phyloP scores from a whole-genome alignment of 2,797 vertebrate genomes.

The Heliangelus exortis region DNA sequence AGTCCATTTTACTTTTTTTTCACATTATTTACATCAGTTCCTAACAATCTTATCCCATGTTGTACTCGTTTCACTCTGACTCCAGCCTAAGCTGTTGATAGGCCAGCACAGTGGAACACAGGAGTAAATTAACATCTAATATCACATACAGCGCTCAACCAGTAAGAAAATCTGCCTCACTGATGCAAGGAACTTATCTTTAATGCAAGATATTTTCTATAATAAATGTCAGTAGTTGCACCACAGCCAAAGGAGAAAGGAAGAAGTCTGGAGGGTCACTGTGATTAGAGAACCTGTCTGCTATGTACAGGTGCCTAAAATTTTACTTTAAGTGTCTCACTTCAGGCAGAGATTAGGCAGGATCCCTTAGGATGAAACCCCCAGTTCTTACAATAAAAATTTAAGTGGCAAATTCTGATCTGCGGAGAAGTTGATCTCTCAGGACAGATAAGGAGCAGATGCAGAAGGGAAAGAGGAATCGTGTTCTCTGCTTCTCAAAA shows the following conservation, averaged over 20 bases:
- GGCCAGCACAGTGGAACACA: background rate
- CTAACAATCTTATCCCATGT: background rate
- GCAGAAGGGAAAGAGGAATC: background rate
- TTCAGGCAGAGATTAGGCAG: background rate
- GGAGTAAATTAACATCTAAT: background rate
- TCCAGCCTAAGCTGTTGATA: background rate
- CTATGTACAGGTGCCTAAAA: background rate
- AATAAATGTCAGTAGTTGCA: background rate
- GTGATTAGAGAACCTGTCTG: background rate
- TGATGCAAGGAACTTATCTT: background rate
- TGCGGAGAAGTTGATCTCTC: background rate
- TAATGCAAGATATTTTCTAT: background rate
- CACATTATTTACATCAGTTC: background rate
- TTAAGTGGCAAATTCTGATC: background rate
- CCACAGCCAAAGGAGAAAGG: background rate
- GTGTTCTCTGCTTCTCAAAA: background rate
- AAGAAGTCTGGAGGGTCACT: background rate
- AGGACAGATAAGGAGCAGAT: background rate
- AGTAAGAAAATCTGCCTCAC: background rate
- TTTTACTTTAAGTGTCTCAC: background rate
- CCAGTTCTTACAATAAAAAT: background rate
- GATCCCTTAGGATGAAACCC: background rate
- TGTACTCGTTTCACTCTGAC: background rate
- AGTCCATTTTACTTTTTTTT: background rate
- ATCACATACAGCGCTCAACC: background rate